Evolutionary conservation across 2,113 vertebrate genomes (phyloP), one percentile per base, ranked within the genome.

Genomic region (Chaetops frenatus): DNA sequence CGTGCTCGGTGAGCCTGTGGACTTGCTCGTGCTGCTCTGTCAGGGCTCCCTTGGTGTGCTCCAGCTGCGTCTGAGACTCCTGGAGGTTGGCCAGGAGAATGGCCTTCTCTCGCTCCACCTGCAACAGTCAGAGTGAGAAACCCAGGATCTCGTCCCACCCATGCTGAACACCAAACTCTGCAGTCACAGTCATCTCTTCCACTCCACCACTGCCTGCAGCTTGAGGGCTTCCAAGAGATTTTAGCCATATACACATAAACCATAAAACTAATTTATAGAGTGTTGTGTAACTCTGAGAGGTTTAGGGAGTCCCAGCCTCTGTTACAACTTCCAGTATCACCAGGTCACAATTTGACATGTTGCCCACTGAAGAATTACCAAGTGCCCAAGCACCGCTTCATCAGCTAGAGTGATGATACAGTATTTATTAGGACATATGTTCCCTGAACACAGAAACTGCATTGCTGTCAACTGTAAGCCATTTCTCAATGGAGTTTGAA

Each of bases 81-180:
- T 99, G 99, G 33, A 99, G 98, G 74, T 98, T 99, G 94, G 98
- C 98, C 96, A 99, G 97, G 42, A 99, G 98, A 38, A 98, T 96
- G 9, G 99, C 97, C 94, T 99, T 99, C 95, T 99, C 99, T 67
- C 99, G 96, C 89, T 99, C 99, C 95, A 99, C 99, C 99, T 99
- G 97, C 36, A 97, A 92, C 12, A 92, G 65, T 1, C 58, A 85
- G 22, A 88, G 54, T 92, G 47, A 96, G 92, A 78, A 61, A 93
- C 20, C 20, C 4, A 9, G 31, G 12, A 29, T 45, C 56, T 81
- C 7, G 0, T 42, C 60, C 51, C 17, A 25, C 54, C 33, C 3
- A 0, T 21, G 51, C 40, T 27, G 53, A 65, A 33, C 25, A 70
- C 21, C 42, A 33, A 42, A 28, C 62, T 57, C 70, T 51, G 33